These are phyloP conservation scores for Actenoides lindsayi DNA, from an alignment of 2,113 vertebrate species.

Conservation along the genomic window DNA sequence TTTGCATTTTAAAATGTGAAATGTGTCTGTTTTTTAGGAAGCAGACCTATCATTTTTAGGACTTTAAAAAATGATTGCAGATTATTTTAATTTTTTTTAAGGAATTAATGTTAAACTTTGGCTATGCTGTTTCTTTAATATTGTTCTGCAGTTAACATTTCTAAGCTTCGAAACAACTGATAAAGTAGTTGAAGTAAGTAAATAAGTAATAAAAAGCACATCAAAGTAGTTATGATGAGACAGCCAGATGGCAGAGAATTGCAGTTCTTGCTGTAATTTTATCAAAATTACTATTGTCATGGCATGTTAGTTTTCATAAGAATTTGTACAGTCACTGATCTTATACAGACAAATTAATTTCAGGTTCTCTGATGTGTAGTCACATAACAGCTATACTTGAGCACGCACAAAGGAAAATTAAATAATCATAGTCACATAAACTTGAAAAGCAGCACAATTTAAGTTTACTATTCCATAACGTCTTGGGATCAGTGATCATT, in stretches of 20 bases:
- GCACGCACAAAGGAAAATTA: conserved; percentile 85
- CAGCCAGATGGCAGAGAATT: conserved; percentile 83
- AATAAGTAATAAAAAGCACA: conserved; percentile 81
- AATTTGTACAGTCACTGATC: conserved; percentile 85
- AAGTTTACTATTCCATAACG: conserved; percentile 80
- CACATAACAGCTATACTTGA: conserved; percentile 84
- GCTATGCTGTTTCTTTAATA: conserved; percentile 41
- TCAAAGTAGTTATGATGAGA: conserved; percentile 81
- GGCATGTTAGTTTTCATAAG: conserved; percentile 86
- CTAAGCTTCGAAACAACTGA: conserved; percentile 59
- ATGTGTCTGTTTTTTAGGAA: not conserved
- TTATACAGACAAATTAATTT: conserved; percentile 87
- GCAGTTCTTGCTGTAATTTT: conserved; percentile 83
- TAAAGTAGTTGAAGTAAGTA: conserved; percentile 77
- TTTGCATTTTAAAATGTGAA: conserved; percentile 35
- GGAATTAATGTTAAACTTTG: conserved; percentile 14
- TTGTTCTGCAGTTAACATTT: conserved; percentile 43
- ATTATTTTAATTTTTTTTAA: not conserved
- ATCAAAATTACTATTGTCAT: conserved; percentile 88
- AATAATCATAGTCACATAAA: conserved; percentile 85
- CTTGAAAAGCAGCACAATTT: conserved; percentile 79
- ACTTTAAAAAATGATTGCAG: not conserved
- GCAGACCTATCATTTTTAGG: not conserved
- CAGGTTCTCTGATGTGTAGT: conserved; percentile 86
- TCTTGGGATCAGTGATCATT: conserved; percentile 77